Evolutionary conservation across 2,113 vertebrate genomes (phyloP).

Genomic region (Mus spicilegus): DNA sequence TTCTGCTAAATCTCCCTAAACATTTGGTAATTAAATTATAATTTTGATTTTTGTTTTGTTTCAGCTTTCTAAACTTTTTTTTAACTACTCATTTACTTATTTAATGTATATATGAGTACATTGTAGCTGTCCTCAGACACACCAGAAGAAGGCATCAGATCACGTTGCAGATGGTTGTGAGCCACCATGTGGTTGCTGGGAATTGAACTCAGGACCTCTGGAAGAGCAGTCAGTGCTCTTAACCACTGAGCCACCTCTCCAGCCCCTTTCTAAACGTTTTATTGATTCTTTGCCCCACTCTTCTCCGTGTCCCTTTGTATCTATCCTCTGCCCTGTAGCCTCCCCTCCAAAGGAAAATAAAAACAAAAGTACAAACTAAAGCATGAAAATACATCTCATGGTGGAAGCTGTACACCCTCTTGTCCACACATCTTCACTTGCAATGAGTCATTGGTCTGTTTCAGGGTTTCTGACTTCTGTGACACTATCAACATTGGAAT

Average conservation of each 20-base stretch:
- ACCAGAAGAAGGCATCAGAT: no score
- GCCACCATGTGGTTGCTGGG: no score
- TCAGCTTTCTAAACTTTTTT: background rate
- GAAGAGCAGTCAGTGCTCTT: no score
- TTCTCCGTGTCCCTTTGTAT: background rate
- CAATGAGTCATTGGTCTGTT: background rate
- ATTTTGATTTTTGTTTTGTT: background rate
- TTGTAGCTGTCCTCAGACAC: no score
- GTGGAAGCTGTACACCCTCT: background rate
- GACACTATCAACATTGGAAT: background rate
- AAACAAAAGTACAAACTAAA: background rate
- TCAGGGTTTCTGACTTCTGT: background rate
- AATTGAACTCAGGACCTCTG: no score
- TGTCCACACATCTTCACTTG: background rate
- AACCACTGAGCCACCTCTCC: no score
- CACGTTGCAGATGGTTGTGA: no score
- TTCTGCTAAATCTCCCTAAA: conserved; percentile 22
- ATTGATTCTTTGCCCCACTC: background rate
- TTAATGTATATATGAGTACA: no score
- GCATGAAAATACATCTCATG: background rate
- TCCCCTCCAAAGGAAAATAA: background rate
- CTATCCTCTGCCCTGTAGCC: background rate
- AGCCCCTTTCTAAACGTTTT: background rate
- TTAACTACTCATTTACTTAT: no score
- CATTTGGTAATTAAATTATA: conserved; percentile 44